A percentile compares a stretch with the other conserved stretches of the same genome.
Evolutionary conservation across 2,888 invertebrate genomes (phyloP).

Genomic region (Rhynchonema sp.): DNA sequence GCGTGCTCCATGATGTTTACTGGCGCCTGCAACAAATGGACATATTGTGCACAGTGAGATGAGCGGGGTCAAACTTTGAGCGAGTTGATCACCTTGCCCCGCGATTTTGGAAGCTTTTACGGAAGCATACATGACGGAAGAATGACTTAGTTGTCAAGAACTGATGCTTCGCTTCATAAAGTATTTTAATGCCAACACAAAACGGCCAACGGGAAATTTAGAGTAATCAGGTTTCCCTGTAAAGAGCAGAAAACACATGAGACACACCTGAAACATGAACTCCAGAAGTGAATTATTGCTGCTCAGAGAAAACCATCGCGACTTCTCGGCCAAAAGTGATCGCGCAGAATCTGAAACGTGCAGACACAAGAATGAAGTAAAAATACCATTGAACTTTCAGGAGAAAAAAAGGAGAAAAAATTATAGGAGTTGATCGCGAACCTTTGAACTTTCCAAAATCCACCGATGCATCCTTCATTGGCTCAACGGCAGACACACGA

Average conservation of each 20-base stretch:
- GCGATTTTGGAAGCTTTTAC: too few species aligned
- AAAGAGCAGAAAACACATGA: too few species aligned
- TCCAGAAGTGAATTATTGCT: slow-evolving; percentile 78
- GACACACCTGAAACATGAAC: slow-evolving; percentile 42
- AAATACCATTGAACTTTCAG: neutral
- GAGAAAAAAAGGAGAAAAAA: neutral
- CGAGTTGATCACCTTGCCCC: too few species aligned
- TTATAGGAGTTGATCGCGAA: neutral
- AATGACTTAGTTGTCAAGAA: too few species aligned
- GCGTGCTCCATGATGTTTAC: slow-evolving; percentile 77
- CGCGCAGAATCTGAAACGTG: slow-evolving; percentile 33
- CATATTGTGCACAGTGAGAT: too few species aligned
- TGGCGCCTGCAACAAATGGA: slow-evolving; percentile 49
- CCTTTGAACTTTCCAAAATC: slow-evolving; percentile 84
- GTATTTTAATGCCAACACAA: too few species aligned
- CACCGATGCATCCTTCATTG: slow-evolving; percentile 71
- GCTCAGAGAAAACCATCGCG: slow-evolving; percentile 63
- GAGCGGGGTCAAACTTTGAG: too few species aligned
- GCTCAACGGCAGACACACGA: slow-evolving; percentile 45
- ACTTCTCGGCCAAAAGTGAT: slow-evolving; percentile 44
- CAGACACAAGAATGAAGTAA: neutral
- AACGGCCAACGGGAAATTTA: too few species aligned
- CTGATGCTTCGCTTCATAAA: too few species aligned
- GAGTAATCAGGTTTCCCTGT: too few species aligned
- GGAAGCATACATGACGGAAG: too few species aligned